These are phyloP conservation scores for Barbus barbus DNA, from an alignment of 2,113 vertebrate genomes.

Conservation along the genomic window DNA sequence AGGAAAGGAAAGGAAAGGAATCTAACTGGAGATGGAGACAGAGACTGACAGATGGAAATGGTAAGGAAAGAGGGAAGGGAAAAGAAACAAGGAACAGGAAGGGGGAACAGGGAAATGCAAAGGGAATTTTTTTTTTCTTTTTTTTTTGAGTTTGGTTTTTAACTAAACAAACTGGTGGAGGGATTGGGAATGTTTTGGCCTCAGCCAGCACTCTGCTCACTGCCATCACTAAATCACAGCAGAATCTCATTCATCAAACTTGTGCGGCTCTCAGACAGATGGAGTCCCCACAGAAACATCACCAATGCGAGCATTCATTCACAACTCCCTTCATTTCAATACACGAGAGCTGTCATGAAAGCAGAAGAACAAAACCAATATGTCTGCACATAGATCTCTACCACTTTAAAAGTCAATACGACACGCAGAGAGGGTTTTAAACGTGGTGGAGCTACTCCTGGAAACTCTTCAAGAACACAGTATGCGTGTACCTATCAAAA, in stretches of 20 bases:
- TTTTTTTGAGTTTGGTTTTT: too few species aligned
- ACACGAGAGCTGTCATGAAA: neutral
- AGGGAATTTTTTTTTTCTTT: neutral
- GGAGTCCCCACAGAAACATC: neutral
- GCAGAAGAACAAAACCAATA: neutral
- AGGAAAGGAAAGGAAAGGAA: neutral
- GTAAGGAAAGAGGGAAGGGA: neutral
- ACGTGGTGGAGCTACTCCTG: neutral
- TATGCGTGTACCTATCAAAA: neutral
- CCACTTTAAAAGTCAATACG: neutral
- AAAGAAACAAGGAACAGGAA: neutral
- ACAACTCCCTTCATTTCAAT: neutral
- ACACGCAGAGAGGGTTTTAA: neutral
- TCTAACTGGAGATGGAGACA: too few species aligned
- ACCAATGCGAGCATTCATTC: neutral
- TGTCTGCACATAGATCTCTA: neutral
- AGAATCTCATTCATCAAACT: slow-evolving; percentile 69
- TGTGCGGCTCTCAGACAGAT: slow-evolving; percentile 7
- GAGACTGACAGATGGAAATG: neutral
- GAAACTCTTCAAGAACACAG: neutral
- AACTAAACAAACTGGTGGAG: neutral
- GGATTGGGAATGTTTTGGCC: neutral
- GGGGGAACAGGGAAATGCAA: neutral
- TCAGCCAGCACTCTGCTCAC: slow-evolving; percentile 13
- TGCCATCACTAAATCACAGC: slow-evolving; percentile 59